Evolutionary conservation across 1,140 invertebrate genomes (phyloP).

Genomic region (Maconellicoccus hirsutus): DNA sequence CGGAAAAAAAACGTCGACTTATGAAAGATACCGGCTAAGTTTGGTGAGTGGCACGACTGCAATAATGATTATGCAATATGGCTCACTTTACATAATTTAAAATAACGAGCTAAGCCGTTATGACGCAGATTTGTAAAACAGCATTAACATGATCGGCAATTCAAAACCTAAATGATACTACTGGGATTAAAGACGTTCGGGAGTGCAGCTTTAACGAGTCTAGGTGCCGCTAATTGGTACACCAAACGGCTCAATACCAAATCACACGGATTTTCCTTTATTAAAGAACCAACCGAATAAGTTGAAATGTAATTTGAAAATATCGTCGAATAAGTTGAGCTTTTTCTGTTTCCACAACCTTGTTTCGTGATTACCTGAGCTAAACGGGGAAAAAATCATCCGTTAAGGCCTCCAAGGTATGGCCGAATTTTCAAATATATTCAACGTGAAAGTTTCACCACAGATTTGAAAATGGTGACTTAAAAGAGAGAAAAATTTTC

Average conservation of each 20-base stretch:
- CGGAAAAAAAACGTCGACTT: no score
- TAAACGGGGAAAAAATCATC: no score
- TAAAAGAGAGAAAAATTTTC: no score
- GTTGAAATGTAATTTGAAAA: neutral
- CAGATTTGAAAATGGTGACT: no score
- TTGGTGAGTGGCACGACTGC: no score
- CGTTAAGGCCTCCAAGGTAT: no score
- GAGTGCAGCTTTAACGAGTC: conserved; percentile 1
- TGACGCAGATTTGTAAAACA: conserved; percentile 3
- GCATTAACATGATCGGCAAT: conserved; percentile 7
- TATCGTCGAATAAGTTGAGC: neutral
- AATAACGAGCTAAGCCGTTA: neutral
- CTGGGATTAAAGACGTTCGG: conserved; percentile 7
- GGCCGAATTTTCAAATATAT: no score
- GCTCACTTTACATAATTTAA: conserved; percentile 9
- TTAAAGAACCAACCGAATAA: neutral
- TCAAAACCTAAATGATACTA: conserved; percentile 9
- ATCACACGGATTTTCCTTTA: neutral
- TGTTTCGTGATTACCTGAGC: no score
- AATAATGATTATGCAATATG: conserved; percentile 6
- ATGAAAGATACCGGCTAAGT: no score
- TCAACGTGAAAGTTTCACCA: no score
- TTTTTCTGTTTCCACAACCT: no score
- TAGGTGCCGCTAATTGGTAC: neutral
- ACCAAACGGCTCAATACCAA: neutral